Conservation (phyloP, 2,888 invertebrate genomes). For the Drosophila nr. perissopoda region DNA sequence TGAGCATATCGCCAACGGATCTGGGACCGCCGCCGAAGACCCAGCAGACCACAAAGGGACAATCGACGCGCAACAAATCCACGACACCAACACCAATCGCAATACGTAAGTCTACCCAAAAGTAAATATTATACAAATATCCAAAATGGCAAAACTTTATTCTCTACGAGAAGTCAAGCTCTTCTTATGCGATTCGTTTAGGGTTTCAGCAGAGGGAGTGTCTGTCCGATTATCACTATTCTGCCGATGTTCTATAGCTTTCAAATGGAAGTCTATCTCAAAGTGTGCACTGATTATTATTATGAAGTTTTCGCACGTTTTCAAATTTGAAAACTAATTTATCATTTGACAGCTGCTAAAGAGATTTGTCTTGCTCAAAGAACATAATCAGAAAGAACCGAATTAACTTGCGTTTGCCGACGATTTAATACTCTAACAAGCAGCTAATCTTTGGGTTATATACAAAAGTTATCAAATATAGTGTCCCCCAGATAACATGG, state of each 20-base stretch:
- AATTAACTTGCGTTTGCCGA: not conserved
- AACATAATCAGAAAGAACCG: not conserved
- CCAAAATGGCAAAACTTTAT: not conserved
- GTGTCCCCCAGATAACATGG: not conserved
- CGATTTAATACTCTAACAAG: not conserved
- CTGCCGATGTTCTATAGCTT: not conserved
- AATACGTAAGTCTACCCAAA: conserved; percentile 80
- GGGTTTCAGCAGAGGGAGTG: not conserved
- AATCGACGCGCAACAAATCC: conserved; percentile 81
- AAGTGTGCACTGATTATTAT: not conserved
- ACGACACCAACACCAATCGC: conserved; percentile 71
- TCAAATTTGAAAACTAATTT: not conserved
- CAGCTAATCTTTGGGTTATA: not conserved
- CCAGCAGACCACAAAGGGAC: conserved; percentile 83
- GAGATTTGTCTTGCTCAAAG: not conserved
- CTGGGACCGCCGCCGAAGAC: conserved; percentile 85
- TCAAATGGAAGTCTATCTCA: not conserved
- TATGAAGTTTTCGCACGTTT: not conserved
- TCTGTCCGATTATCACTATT: not conserved
- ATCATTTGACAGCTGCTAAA: not conserved
- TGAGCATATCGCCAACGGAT: conserved; percentile 85
- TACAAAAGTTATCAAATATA: too few species aligned
- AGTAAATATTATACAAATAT: not conserved
- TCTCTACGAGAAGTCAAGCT: not conserved
- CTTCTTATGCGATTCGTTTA: not conserved